A percentile compares a stretch with the other conserved stretches of the same genome.
Evolutionary conservation across 2,888 invertebrate genomes (phyloP).

Genomic region (Bursaphelenchus okinawaensis): DNA sequence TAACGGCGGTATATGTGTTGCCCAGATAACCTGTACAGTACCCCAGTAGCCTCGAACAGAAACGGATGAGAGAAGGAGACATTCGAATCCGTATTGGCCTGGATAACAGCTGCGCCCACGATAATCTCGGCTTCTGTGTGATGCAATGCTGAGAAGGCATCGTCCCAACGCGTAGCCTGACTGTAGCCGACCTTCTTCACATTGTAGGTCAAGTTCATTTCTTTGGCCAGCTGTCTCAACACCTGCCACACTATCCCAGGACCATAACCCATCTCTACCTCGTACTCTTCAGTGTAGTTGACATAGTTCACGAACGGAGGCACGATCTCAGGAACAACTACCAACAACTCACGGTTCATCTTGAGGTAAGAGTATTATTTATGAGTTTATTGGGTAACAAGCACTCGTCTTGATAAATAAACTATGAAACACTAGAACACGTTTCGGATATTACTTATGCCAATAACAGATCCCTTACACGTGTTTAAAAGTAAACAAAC

Average conservation of each 20-base stretch:
- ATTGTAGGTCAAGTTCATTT: conserved; percentile 44
- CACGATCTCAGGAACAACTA: conserved; percentile 9
- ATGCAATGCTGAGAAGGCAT: conserved; percentile 1
- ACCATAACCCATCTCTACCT: conserved; percentile 38
- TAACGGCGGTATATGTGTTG: neutral
- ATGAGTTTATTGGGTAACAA: no score
- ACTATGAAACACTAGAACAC: no score
- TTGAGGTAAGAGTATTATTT: no score
- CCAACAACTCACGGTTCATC: neutral
- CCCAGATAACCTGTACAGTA: conserved; percentile 13
- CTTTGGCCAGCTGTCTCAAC: conserved; percentile 36
- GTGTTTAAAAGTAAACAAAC: no score
- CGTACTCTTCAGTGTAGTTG: conserved; percentile 39
- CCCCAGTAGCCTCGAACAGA: conserved; percentile 42
- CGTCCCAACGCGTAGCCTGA: conserved; percentile 9
- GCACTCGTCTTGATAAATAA: no score
- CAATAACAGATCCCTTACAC: no score
- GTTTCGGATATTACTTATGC: no score
- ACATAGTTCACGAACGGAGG: conserved; percentile 46
- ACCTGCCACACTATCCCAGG: conserved; percentile 56
- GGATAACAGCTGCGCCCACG: conserved; percentile 51
- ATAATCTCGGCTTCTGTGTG: conserved; percentile 40
- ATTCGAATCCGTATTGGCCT: conserved; percentile 38
- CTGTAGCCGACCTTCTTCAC: conserved; percentile 8
- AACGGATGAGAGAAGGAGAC: conserved; percentile 57